These are phyloP conservation scores for Okamejei kenojei DNA, from an alignment of 2,797 vertebrate species.

Conservation along the genomic window DNA sequence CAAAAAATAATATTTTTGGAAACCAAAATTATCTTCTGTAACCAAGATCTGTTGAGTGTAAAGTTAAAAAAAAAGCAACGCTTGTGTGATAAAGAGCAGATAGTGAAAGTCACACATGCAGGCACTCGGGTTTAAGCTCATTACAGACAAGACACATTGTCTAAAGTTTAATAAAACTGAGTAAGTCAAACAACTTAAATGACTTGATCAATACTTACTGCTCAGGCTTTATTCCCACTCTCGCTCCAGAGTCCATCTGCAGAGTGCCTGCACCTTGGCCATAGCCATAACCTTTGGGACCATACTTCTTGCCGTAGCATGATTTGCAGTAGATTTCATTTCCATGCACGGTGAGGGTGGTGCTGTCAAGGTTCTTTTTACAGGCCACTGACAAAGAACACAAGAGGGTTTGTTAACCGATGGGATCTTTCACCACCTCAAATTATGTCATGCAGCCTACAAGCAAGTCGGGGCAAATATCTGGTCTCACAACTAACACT, in stretches of 20 bases:
- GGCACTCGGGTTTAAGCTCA: background rate
- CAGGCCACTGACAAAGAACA: constrained; percentile 71
- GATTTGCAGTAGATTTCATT: constrained; percentile 96
- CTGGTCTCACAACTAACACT: background rate
- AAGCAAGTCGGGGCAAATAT: background rate
- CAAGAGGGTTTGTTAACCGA: background rate
- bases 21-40: background rate
- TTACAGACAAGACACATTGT: background rate
- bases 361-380: constrained; percentile 94
- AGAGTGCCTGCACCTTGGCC: constrained; percentile 84
- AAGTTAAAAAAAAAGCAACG: background rate
- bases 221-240: constrained; percentile 76
- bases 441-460: background rate
- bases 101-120: no score
- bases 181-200: background rate
- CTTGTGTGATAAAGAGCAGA: background rate
- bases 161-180: background rate
- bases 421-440: background rate
- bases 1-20: no score
- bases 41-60: background rate
- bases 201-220: constrained; percentile 61
- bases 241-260: constrained; percentile 82
- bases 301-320: constrained; percentile 93
- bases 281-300: constrained; percentile 90
- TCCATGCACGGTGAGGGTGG: constrained; percentile 83